Evolutionary conservation across 2,888 invertebrate species (phyloP), one percentile per base, ranked within the genome.

Genomic region (Eugnorisma glareosa): DNA sequence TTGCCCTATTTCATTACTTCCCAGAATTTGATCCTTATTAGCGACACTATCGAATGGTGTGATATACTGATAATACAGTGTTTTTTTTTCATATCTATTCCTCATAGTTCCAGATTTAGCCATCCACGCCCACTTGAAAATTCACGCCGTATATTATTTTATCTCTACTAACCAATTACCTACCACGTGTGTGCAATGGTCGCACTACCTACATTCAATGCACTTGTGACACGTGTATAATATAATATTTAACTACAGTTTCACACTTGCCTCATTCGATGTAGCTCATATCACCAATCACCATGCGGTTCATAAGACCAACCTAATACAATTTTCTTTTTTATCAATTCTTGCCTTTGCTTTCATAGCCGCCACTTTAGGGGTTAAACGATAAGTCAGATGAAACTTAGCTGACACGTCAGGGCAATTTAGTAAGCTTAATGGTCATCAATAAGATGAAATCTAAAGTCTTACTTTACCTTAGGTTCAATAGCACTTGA

Each of bases 321-420:
- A 51, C 15, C n/a, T 31, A n/a, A 18, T 37, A 6, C 35, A 82
- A 57, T 73, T 77, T 67, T 72, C 15, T 59, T n/a, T 28, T 13
- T 28, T 45, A 37, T 6, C 24, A n/a, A 28, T 15, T 45, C 71
- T 64, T 48, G 48, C 24, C 54, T 61, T 40, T 59, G 63, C 37
- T 31, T 66, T 57, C 73, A 73, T 81, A 70, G 77, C 21, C 31
- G 40, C 45, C 61, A 70, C 45, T 59, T 81, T n/a, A 71, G 57
- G 59, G 72, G 77, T 81, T 69, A 81, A 81, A 61, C 28, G 54
- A 76, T 5, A 75, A 37, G 72, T 35, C 82, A 77, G 82, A 59
- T 81, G 31, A 28, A 74, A 40, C 35, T 66, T 28, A 24, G 67
- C 54, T 71, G 31, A 69, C 82, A 66, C 59, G 35, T 73, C 45